Percentiles rank a stretch among this genome's conserved stretches.
Conservation (phyloP, 2,888 invertebrate species). For the Scaptomyza parva region DNA sequence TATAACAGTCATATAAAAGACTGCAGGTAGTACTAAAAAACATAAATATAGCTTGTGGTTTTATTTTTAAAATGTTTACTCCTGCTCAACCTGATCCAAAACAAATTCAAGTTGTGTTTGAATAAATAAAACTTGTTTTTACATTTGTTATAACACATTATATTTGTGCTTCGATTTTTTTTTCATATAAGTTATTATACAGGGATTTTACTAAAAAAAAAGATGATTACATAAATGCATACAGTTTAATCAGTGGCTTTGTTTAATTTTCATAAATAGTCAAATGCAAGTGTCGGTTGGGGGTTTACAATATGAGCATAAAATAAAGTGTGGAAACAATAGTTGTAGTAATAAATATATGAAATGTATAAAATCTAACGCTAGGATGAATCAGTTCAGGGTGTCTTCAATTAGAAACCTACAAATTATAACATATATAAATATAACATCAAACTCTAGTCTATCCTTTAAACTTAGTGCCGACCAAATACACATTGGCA, state of each 20-base stretch:
- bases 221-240: constrained; percentile 49
- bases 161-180: constrained; percentile 22
- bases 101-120: background rate
- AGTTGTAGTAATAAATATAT: constrained; percentile 54
- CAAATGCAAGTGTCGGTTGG: constrained; percentile 18
- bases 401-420: constrained; percentile 18
- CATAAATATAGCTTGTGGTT: background rate
- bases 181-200: background rate
- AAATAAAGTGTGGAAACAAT: too few relatives aligned
- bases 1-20: constrained; percentile 4
- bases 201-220: constrained; percentile 2
- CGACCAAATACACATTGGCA: background rate
- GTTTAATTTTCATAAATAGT: constrained; percentile 47
- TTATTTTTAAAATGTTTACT: background rate
- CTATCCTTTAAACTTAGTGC: background rate
- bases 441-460: constrained; percentile 3
- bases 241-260: constrained; percentile 71
- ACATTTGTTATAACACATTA: constrained; percentile 17
- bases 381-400: constrained; percentile 54
- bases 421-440: constrained; percentile 9
- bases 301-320: constrained; percentile 6
- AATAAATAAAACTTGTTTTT: background rate
- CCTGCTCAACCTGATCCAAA: background rate
- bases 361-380: constrained; percentile 30
- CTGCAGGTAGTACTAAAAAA: background rate